Base-by-base conservation (phyloP, 2,888 invertebrate genomes). In the Sylvicola cinctus region DNA sequence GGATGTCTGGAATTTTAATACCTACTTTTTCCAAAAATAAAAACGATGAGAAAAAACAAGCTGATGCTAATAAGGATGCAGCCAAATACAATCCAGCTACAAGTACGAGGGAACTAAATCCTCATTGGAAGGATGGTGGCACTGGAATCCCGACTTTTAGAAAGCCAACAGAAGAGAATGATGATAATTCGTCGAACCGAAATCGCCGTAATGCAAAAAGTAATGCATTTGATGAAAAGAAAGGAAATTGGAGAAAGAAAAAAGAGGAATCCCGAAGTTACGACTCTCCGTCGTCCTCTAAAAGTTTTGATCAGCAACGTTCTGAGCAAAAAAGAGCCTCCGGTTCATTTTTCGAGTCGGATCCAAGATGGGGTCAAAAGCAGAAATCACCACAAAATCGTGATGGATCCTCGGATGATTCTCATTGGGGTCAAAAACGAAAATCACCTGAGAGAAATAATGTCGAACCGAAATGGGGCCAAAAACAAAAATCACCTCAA, bases 71-170 rank as follows among this genome's bases (percentile, higher is more conserved):
- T 36, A 61, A 61, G 43, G 53, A 62, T 38, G 65, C 66, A 43
- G 65, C 69, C 46, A 60, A 66, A 28, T 74, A 75, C 44, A 66
- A 73, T 51, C 79, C 80, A 12, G 69, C 74, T 1, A 73, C 72
- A 40, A 76, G 75, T 51, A 57, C 55, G 2, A 62, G 74, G 46
- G 91, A 93, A 58, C 59, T 91, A 35, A 93, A 93, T 63, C 90
- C 87, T 0, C 81, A 84, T 49, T 91, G 90, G 88, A 87, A 78
- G 61, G 65, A 76, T 54, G 87, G 85, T 30, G 91, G 91, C 1
- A 68, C 68, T 34, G 91, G 91, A 2, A 50, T 91, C 38, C 91
- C 91, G 0, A 52, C 43, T 6, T 60, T 58, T 38, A 45, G 47
- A 37, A 55, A 49, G 39, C 57, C 58, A 7, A 41, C 46, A 14